phyloP scores from a whole-genome alignment of 2,797 vertebrate genomes.

The Hipposideros larvatus region DNA sequence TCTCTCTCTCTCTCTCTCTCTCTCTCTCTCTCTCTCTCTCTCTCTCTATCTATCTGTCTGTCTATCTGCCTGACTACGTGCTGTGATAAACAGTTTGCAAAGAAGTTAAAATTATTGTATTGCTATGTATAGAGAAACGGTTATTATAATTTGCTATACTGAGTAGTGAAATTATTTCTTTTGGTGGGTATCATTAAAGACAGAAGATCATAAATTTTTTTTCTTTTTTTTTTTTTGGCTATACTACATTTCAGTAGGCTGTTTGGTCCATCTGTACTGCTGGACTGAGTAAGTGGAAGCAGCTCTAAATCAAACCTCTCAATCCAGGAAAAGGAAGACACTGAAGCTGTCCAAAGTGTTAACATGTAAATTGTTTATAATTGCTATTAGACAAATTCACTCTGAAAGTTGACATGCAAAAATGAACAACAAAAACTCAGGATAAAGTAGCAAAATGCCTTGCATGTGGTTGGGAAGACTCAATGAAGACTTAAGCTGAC shows the following conservation, averaged over 20 bases:
- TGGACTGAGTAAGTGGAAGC: not conserved
- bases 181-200: not conserved
- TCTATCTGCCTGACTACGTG: not conserved
- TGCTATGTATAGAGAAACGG: not conserved
- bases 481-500: not conserved
- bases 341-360: not conserved
- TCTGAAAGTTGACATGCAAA: not conserved
- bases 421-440: not conserved
- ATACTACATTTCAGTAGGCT: not conserved
- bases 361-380: not conserved
- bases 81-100: not conserved
- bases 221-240: not conserved
- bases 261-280: not conserved
- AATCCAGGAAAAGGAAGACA: not conserved
- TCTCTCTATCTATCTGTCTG: too few species aligned
- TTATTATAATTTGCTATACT: not conserved
- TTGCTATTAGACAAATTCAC: not conserved
- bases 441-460: not conserved
- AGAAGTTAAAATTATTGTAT: not conserved
- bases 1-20: not conserved
- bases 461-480: not conserved
- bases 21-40: not conserved
- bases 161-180: not conserved
- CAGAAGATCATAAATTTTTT: not conserved
- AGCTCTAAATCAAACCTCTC: not conserved